phyloP scores from a whole-genome alignment of 2,888 invertebrate genomes.

The Drosophila buzzatii region DNA sequence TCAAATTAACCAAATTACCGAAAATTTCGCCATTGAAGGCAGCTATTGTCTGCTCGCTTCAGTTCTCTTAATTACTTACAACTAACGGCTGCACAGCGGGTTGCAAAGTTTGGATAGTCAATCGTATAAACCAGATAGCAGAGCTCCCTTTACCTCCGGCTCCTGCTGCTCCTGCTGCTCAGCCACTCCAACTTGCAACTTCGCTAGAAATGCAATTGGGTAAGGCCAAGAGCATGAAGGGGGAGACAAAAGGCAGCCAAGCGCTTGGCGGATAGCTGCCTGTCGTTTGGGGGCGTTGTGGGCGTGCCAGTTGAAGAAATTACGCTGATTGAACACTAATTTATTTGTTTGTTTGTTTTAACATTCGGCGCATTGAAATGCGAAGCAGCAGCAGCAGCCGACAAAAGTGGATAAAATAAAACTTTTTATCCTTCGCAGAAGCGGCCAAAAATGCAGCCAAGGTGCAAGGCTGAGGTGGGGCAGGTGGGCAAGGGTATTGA shows the following conservation, averaged over 20 bases:
- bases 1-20: slow-evolving; percentile 74
- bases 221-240: slow-evolving; percentile 40
- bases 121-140: slow-evolving; percentile 11
- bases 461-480: slow-evolving; percentile 36
- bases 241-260: slow-evolving; percentile 15
- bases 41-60: slow-evolving; percentile 24
- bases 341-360: slow-evolving; percentile 78
- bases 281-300: slow-evolving; percentile 8
- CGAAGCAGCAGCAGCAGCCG: slow-evolving; percentile 20
- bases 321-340: slow-evolving; percentile 81
- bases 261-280: slow-evolving; percentile 1
- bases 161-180: not conserved
- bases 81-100: slow-evolving; percentile 47
- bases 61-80: slow-evolving; percentile 69
- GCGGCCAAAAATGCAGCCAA: slow-evolving; percentile 43
- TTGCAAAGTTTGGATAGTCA: slow-evolving; percentile 52
- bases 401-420: slow-evolving; percentile 45
- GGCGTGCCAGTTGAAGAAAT: slow-evolving; percentile 64
- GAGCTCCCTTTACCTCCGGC: not conserved
- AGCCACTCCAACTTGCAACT: not conserved
- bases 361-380: slow-evolving; percentile 69
- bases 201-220: slow-evolving; percentile 52
- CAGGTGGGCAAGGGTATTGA: slow-evolving; percentile 26
- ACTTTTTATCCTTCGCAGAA: slow-evolving; percentile 45
- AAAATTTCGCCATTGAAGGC: slow-evolving; percentile 52